phyloP scores from a whole-genome alignment of 1,140 invertebrate species.

The Papilio glaucus region DNA sequence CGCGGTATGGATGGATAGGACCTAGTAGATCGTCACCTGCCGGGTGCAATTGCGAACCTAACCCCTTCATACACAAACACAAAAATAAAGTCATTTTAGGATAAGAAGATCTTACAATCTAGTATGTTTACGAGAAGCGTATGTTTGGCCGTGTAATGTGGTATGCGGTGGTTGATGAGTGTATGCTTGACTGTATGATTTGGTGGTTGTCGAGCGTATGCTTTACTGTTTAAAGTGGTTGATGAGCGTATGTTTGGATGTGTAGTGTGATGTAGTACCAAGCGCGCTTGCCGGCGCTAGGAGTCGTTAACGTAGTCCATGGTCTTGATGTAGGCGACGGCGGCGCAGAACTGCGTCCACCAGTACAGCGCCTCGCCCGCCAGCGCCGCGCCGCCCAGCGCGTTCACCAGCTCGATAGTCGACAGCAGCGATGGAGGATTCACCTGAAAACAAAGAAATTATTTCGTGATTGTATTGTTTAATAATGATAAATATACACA shows the following conservation, averaged over 20 bases:
- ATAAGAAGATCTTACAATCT: too few relatives aligned
- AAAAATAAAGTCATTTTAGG: too few relatives aligned
- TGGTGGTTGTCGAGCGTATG: too few relatives aligned
- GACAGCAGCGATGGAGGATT: slow-evolving; percentile 98
- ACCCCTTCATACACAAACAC: too few relatives aligned
- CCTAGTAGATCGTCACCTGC: too few relatives aligned
- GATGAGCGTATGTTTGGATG: background rate
- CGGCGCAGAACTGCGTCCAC: slow-evolving; percentile 99
- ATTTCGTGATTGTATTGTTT: too few relatives aligned
- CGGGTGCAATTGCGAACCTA: too few relatives aligned
- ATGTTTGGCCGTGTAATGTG: background rate
- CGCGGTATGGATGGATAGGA: too few relatives aligned
- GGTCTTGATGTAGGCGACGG: slow-evolving; percentile 98
- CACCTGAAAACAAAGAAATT: slow-evolving; percentile 84
- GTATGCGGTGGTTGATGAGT: background rate
- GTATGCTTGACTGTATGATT: too few relatives aligned
- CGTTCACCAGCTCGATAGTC: slow-evolving; percentile 97
- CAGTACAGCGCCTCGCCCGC: slow-evolving; percentile 97
- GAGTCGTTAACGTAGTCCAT: slow-evolving; percentile 90
- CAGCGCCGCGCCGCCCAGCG: slow-evolving; percentile 93
- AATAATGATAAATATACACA: too few relatives aligned
- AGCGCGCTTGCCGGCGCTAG: slow-evolving; percentile 59
- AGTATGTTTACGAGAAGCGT: too few relatives aligned
- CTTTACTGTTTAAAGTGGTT: background rate
- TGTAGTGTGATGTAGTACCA: slow-evolving; percentile 41